Conservation (phyloP, 2,888 invertebrate species). For the Pyrochroa serraticornis region DNA sequence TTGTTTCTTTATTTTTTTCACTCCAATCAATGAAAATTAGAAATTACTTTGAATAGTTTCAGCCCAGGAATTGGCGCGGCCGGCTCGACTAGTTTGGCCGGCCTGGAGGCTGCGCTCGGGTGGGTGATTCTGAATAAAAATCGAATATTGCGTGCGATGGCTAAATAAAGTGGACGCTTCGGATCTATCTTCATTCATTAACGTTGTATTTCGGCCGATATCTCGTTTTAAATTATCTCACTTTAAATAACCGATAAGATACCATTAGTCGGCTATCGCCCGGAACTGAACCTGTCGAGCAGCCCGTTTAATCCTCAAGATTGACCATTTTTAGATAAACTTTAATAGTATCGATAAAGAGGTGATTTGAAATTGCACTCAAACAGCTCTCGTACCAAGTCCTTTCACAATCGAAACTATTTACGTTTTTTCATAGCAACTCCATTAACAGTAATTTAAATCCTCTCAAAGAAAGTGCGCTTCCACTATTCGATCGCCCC, state of each 20-base stretch:
- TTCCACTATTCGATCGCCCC: constrained; percentile 6
- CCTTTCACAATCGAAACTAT: constrained; percentile 23
- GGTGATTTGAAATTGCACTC: constrained; percentile 35
- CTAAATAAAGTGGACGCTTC: not conserved
- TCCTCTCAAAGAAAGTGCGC: constrained; percentile 26
- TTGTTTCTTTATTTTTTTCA: too few species aligned
- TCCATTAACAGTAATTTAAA: constrained; percentile 32
- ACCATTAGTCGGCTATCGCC: constrained; percentile 11
- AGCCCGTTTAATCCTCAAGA: constrained; percentile 24
- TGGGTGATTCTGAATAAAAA: constrained; percentile 13
- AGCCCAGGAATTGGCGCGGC: too few species aligned
- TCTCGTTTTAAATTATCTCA: constrained; percentile 18
- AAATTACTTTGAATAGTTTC: too few species aligned
- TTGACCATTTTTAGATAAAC: constrained; percentile 35
- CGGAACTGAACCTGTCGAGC: constrained; percentile 21
- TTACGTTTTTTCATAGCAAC: constrained; percentile 23
- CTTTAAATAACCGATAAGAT: constrained; percentile 28
- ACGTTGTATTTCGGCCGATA: constrained; percentile 17
- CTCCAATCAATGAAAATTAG: too few species aligned
- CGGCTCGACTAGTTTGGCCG: too few species aligned
- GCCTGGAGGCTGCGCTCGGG: too few species aligned
- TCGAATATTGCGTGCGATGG: constrained; percentile 25
- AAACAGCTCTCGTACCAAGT: constrained; percentile 11
- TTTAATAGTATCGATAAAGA: constrained; percentile 35
- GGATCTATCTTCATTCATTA: constrained; percentile 22